phyloP scores from a whole-genome alignment of 2,113 vertebrate genomes.

The Columbina picui region DNA sequence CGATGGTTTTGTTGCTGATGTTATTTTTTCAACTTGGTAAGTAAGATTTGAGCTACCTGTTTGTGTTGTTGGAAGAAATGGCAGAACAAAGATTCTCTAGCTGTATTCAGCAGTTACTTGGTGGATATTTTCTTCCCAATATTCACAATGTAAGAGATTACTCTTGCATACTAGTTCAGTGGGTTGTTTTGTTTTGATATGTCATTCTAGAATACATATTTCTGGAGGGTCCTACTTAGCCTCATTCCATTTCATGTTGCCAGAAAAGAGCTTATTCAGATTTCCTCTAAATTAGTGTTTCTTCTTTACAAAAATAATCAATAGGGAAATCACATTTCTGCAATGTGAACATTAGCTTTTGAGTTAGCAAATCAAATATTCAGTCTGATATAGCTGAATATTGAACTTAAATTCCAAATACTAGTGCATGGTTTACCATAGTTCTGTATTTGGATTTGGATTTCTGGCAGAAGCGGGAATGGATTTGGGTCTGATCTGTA shows the following conservation, averaged over 20 bases:
- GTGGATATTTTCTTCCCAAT: background rate
- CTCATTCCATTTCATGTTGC: background rate
- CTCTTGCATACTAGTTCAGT: background rate
- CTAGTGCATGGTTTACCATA: background rate
- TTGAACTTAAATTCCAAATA: background rate
- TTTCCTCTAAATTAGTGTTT: background rate
- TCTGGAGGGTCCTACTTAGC: background rate
- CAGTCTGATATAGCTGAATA: background rate
- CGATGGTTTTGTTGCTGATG: background rate
- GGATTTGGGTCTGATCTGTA: background rate
- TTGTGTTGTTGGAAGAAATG: background rate
- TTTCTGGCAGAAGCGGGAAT: background rate
- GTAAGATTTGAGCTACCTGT: background rate
- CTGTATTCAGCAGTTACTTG: background rate
- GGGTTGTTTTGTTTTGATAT: background rate
- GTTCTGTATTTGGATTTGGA: background rate
- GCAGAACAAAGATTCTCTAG: background rate
- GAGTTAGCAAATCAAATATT: background rate
- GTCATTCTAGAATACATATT: background rate
- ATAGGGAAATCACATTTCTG: background rate
- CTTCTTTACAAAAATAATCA: background rate
- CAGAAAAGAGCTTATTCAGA: background rate
- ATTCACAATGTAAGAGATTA: background rate
- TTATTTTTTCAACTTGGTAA: background rate
- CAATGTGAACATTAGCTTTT: background rate